Percentiles rank a stretch among this genome's conserved stretches.
Evolutionary conservation across 2,888 invertebrate genomes (phyloP).

Genomic region (Odontocolon sp.): DNA sequence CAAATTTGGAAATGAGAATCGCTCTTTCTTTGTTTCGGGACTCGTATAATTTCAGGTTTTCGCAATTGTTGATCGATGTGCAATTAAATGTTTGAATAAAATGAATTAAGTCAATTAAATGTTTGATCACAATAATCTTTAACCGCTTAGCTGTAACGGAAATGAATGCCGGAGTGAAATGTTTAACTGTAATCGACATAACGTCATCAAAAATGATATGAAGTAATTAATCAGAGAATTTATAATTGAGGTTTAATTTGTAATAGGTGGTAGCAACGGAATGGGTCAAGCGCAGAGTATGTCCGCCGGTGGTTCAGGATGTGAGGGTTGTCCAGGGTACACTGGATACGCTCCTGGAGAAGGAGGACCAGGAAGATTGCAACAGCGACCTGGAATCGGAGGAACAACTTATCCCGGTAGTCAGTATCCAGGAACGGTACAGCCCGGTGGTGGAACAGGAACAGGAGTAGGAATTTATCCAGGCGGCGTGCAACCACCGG

Average conservation of each 20-base stretch:
- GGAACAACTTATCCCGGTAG: conserved; percentile 48
- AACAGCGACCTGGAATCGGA: conserved; percentile 50
- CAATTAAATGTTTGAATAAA: background rate
- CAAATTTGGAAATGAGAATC: background rate
- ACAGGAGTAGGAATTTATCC: conserved; percentile 23
- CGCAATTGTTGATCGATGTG: background rate
- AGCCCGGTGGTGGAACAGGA: conserved; percentile 30
- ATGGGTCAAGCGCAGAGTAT: conserved; percentile 96
- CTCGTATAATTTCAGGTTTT: too few species aligned
- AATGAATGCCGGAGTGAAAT: too few species aligned
- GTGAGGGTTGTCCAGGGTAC: conserved; percentile 85
- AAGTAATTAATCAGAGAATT: too few species aligned
- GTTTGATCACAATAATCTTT: background rate
- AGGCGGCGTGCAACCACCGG: background rate
- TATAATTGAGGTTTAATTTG: background rate
- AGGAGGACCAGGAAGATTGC: conserved; percentile 35
- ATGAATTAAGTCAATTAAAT: background rate
- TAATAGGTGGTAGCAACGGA: conserved; percentile 89
- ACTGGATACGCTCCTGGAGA: conserved; percentile 30
- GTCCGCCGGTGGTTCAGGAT: conserved; percentile 86
- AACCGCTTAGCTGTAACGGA: background rate
- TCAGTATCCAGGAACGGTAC: conserved; percentile 42
- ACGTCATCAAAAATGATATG: too few species aligned
- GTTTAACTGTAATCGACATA: too few species aligned
- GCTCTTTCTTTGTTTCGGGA: too few species aligned